A percentile compares a stretch with the other conserved stretches of the same genome.
These are phyloP conservation scores for Catalaphyllia jardinei DNA, from an alignment of 64 coral and sea anemone genomes.

Conservation along the genomic window DNA sequence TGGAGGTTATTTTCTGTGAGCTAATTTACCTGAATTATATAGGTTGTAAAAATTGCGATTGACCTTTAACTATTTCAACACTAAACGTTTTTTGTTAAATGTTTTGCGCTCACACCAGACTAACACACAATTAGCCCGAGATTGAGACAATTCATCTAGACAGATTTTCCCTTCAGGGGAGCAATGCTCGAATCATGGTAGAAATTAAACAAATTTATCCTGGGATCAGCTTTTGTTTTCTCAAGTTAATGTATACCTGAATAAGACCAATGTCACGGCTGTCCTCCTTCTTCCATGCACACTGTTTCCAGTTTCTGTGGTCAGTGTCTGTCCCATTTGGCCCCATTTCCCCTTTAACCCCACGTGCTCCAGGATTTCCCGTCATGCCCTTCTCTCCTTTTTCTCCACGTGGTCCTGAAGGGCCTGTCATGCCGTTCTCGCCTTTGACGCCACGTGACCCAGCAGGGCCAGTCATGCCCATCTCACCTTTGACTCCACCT, in stretches of 20 bases:
- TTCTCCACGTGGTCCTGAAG: not conserved
- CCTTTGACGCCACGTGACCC: not conserved
- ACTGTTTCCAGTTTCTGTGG: conserved; percentile 59
- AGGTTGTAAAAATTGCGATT: no score
- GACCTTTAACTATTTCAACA: no score
- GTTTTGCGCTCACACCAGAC: no score
- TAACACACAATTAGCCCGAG: no score
- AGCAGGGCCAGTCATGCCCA: not conserved
- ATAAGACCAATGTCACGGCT: conserved; percentile 42
- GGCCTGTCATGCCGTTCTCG: not conserved
- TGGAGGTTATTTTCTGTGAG: no score
- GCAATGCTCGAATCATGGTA: no score
- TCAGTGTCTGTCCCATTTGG: not conserved
- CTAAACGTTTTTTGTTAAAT: no score
- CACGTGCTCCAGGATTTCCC: not conserved
- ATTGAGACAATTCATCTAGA: no score
- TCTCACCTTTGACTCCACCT: not conserved
- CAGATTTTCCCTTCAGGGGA: no score
- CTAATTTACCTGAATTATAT: no score
- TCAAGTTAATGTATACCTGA: not conserved
- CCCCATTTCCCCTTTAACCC: conserved; percentile 18
- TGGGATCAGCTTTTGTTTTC: no score
- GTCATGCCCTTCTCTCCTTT: not conserved
- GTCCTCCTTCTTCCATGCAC: conserved; percentile 28
- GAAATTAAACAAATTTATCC: no score